These are phyloP conservation scores for Ennomos fuscantarius DNA, from an alignment of 2,888 invertebrate genomes.

Conservation along the genomic window DNA sequence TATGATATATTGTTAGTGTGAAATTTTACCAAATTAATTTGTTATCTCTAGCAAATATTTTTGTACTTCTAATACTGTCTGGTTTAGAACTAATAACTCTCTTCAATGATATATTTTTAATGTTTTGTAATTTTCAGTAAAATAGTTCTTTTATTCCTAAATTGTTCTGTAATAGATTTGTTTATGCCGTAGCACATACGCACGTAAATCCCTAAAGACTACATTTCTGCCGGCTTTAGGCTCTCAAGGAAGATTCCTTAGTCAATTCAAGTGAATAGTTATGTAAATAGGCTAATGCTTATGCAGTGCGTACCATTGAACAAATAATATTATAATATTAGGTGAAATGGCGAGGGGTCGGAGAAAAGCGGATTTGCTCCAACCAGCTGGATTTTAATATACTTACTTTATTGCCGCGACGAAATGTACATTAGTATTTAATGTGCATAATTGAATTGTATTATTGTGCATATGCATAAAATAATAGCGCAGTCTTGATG, in stretches of 20 bases:
- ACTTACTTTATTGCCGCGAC: conserved; percentile 27
- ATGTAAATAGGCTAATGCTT: conserved; percentile 21
- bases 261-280: conserved; percentile 29
- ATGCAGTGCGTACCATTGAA: conserved; percentile 12
- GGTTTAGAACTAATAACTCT: conserved; percentile 1
- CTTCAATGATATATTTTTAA: too few species aligned
- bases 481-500: conserved; percentile 7
- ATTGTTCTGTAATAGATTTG: conserved; percentile 26
- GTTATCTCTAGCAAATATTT: too few species aligned
- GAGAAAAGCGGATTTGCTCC: conserved; percentile 23
- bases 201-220: conserved; percentile 23
- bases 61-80: too few species aligned
- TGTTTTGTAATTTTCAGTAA: too few species aligned
- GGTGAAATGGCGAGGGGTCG: conserved; percentile 3
- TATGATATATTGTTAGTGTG: neutral
- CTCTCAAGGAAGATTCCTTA: conserved; percentile 13
- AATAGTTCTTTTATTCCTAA: conserved; percentile 15
- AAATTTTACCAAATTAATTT: too few species aligned
- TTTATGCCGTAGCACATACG: conserved; percentile 13
- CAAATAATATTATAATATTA: conserved; percentile 12
- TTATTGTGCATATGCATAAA: conserved; percentile 27
- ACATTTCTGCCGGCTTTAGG: conserved; percentile 12
- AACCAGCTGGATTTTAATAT: conserved; percentile 13
- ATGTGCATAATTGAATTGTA: conserved; percentile 16
- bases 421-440: conserved; percentile 26